phyloP scores from a whole-genome alignment of 2,113 vertebrate genomes.

The Caloenas nicobarica region DNA sequence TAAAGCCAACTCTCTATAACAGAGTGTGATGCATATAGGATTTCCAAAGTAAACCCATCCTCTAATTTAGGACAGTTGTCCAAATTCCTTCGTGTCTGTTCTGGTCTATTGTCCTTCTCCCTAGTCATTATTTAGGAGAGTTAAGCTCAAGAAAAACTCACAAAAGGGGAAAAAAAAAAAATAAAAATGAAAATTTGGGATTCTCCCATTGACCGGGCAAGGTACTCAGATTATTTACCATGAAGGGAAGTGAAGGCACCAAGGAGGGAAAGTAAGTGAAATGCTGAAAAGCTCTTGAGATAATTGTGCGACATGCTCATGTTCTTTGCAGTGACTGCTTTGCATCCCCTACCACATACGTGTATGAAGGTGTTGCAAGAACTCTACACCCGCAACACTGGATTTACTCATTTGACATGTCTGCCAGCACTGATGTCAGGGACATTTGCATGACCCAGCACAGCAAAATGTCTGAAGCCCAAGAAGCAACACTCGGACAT shows the following conservation, averaged over 20 bases:
- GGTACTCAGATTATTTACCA: neutral
- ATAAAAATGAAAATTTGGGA: neutral
- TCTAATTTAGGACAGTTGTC: slow-evolving; percentile 47
- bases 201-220: neutral
- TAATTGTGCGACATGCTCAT: neutral
- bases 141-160: neutral
- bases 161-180: neutral
- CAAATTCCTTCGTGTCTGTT: slow-evolving; percentile 21
- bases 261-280: neutral
- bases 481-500: neutral
- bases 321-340: neutral
- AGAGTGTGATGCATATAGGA: neutral
- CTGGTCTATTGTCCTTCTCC: neutral
- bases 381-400: neutral
- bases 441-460: neutral
- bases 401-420: neutral
- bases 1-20: slow-evolving; percentile 29
- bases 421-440: neutral
- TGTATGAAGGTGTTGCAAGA: rapidly evolving
- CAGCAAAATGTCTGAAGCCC: neutral
- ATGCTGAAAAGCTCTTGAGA: neutral
- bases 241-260: neutral
- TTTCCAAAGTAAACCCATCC: slow-evolving; percentile 15
- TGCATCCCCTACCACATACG: rapidly evolving
- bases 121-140: neutral